Conservation (phyloP, 2,888 invertebrate genomes). For the Saturnia japonica region DNA sequence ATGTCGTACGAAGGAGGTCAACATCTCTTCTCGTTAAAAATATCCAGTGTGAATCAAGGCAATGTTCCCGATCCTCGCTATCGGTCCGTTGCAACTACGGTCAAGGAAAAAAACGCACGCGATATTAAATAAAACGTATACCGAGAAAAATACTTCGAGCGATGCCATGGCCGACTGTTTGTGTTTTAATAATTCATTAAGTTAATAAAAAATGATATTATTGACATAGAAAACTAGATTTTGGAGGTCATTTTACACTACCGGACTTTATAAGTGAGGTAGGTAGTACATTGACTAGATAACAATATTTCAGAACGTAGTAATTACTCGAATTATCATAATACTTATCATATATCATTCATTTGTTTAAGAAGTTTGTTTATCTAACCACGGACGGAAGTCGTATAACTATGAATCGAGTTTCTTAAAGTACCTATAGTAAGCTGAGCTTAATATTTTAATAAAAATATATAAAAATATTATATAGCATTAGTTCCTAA, state of each 20-base stretch:
- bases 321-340: not conserved
- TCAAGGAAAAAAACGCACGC: conserved; percentile 5
- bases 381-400: not conserved
- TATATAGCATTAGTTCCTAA: no score
- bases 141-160: conserved; percentile 6
- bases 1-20: conserved; percentile 2
- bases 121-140: not conserved
- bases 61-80: not conserved
- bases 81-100: conserved; percentile 6
- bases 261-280: not conserved
- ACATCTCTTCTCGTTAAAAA: not conserved
- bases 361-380: conserved; percentile 9
- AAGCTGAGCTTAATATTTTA: not conserved
- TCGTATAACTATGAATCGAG: not conserved
- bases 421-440: not conserved
- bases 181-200: conserved; percentile 13
- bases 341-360: conserved; percentile 1
- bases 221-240: conserved; percentile 15
- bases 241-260: conserved; percentile 5
- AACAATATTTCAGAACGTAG: not conserved
- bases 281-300: not conserved
- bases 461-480: not conserved
- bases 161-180: conserved; percentile 6
- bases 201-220: not conserved
- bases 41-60: not conserved